These are phyloP conservation scores for Phylloscopus trochilus DNA, from an alignment of 2,113 vertebrate genomes.

Conservation along the genomic window DNA sequence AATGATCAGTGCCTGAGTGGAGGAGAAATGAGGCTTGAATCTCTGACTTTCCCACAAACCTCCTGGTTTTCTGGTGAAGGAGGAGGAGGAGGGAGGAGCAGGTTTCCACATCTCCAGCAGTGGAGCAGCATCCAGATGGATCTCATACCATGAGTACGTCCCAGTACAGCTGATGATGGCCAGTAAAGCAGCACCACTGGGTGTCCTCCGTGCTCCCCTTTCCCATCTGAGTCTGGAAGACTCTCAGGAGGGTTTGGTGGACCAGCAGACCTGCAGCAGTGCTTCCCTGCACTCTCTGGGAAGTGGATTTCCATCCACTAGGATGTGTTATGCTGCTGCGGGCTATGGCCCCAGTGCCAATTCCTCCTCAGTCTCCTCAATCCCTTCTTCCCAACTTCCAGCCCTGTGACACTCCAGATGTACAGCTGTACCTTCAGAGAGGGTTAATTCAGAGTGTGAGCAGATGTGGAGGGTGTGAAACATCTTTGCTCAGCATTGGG, in stretches of 20 bases:
- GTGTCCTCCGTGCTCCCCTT: not conserved
- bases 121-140: not conserved
- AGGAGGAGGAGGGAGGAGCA: not conserved
- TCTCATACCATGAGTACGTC: not conserved
- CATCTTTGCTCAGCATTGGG: not conserved
- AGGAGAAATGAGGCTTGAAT: not conserved
- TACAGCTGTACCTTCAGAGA: not conserved
- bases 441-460: not conserved
- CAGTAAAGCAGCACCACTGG: not conserved
- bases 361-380: not conserved
- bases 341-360: not conserved
- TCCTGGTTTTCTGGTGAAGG: not conserved
- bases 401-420: not conserved
- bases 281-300: not conserved
- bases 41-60: not conserved
- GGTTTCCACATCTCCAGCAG: accelerated
- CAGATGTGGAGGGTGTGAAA: not conserved
- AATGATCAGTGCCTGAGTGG: not conserved
- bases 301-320: not conserved
- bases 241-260: not conserved
- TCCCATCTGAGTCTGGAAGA: not conserved
- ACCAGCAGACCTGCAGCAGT: not conserved
- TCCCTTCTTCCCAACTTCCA: accelerated
- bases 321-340: not conserved
- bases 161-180: not conserved